These are phyloP conservation scores for Musca domestica DNA, from an alignment of 1,140 invertebrate species.

Conservation along the genomic window DNA sequence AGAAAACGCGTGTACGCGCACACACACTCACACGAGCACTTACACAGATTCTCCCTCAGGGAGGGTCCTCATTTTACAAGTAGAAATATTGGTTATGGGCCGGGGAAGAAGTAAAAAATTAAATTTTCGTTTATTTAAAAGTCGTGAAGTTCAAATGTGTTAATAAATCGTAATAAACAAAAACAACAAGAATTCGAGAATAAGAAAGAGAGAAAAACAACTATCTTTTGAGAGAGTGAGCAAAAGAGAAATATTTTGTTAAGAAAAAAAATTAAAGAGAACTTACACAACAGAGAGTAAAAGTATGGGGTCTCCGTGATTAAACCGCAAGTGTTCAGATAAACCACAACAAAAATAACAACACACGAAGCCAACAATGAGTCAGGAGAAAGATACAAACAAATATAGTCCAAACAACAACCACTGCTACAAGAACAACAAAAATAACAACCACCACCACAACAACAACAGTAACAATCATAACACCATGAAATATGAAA, in stretches of 20 bases:
- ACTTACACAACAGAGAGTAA: too few species aligned
- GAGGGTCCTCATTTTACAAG: too few species aligned
- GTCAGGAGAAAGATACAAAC: conserved; percentile 5
- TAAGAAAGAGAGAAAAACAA: not conserved
- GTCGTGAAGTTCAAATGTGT: conserved; percentile 29
- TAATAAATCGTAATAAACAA: conserved; percentile 29
- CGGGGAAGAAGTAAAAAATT: too few species aligned
- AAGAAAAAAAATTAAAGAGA: too few species aligned
- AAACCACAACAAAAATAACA: not conserved
- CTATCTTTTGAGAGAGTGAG: too few species aligned
- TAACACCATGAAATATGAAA: conserved; percentile 23
- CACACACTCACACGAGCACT: too few species aligned
- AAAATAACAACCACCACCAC: not conserved
- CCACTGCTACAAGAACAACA: not conserved
- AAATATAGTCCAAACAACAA: conserved; percentile 13
- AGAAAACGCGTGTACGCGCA: too few species aligned
- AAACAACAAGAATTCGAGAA: conserved; percentile 22
- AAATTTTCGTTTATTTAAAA: conserved; percentile 11
- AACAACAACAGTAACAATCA: conserved; percentile 12
- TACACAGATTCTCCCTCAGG: too few species aligned
- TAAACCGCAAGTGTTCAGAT: not conserved
- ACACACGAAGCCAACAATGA: conserved; percentile 8
- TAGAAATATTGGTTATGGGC: too few species aligned
- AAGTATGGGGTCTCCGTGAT: too few species aligned
- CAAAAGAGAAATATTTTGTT: too few species aligned